These are phyloP conservation scores for Champsocephalus esox DNA, from an alignment of 2,797 vertebrate species.

Conservation along the genomic window DNA sequence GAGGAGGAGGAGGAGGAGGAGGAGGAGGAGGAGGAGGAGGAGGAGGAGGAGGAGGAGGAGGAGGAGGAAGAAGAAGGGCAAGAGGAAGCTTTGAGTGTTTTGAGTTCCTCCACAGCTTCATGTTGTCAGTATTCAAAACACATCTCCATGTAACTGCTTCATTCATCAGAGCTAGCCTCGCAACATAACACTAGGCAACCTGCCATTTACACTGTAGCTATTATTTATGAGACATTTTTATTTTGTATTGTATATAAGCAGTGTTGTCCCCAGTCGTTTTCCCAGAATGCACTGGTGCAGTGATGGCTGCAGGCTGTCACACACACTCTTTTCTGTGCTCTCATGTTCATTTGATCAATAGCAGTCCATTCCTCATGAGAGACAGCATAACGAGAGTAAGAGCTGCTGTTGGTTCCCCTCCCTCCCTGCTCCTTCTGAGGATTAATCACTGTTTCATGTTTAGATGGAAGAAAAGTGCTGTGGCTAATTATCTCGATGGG, in stretches of 20 bases:
- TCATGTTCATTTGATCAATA: slow-evolving; percentile 68
- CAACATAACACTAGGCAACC: too few species aligned
- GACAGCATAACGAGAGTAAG: slow-evolving; percentile 11
- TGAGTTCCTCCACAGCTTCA: slow-evolving; percentile 73
- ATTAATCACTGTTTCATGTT: slow-evolving; percentile 68
- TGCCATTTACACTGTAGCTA: too few species aligned
- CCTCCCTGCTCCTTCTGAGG: slow-evolving; percentile 38
- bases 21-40: not conserved
- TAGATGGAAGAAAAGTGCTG: slow-evolving; percentile 70
- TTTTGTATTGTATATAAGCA: too few species aligned
- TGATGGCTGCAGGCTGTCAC: too few species aligned
- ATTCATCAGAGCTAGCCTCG: slow-evolving; percentile 71
- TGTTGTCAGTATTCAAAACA: slow-evolving; percentile 82
- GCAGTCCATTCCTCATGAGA: slow-evolving; percentile 47
- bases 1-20: too few species aligned
- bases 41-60: too few species aligned
- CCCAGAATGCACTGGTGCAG: too few species aligned
- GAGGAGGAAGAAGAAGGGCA: not conserved
- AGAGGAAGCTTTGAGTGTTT: slow-evolving; percentile 61
- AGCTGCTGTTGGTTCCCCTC: slow-evolving; percentile 44
- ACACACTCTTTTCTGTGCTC: too few species aligned
- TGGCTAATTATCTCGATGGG: slow-evolving; percentile 75
- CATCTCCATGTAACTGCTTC: slow-evolving; percentile 81
- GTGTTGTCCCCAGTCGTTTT: too few species aligned
- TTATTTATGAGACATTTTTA: too few species aligned